Evolutionary conservation across 2,113 vertebrate genomes (phyloP), one percentile per base, ranked within the genome.

Genomic region (Siphamia tubifer): DNA sequence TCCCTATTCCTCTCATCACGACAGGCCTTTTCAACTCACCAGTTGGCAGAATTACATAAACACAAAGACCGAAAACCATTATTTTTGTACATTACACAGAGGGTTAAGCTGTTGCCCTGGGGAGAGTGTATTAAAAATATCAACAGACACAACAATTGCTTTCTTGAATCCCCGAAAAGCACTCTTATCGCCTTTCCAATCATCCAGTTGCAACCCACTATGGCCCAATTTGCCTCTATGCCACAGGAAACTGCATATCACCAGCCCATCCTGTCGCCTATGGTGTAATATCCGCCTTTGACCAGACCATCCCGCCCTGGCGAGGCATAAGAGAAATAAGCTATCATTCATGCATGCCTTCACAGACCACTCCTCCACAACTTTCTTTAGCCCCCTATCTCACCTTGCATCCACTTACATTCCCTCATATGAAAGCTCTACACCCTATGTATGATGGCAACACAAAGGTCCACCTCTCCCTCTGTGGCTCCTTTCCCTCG

Each of bases 401-500:
- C 56, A 51, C 53, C 31, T 74, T 68, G 31, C 25, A 17, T 66
- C 69, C 44, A 70, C 54, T 62, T 65, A 70, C 25, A 64, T 55
- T 54, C 53, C 44, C 36, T 40, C 36, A 48, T 48, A 40, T 74
- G 52, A 63, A 73, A 82, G 57, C 48, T 61, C 62, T 36, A 52
- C 35, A 45, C 53, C 65, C 45, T 32, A 27, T n/a, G n/a, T n/a
- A n/a, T 44, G 2, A 66, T 28, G 23, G 48, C 36, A 76, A 63
- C 80, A 70, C 61, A 74, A 64, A 56, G 40, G 54, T 69, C 51
- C 66, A 63, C 55, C 54, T 74, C 86, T 74, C 77, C 69, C 56
- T 62, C 53, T 51, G 74, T 79, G 69, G 68, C 79, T 87, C 76
- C 71, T 79, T 80, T 64, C 71, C 79, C 58, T 68, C 23, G 3